Percentiles rank a stretch among this genome's conserved stretches.
Evolutionary conservation across 2,888 invertebrate genomes (phyloP).

Genomic region (Oxycera nigricornis): DNA sequence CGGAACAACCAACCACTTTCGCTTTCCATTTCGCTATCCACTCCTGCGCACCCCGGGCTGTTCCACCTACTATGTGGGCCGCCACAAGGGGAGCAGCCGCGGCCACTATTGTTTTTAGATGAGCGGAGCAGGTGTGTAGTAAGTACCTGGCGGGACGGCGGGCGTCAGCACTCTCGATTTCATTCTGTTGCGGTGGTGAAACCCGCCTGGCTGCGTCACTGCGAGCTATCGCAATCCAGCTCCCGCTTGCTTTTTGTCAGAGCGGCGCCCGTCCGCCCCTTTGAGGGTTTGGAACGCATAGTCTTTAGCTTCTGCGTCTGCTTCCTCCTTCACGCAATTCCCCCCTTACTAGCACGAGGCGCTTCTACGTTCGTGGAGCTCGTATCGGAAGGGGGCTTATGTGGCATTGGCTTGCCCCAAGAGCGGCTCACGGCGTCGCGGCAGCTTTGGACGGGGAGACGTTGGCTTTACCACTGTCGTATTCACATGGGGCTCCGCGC

Average conservation of each 20-base stretch:
- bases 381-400: too few relatives aligned
- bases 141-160: background rate
- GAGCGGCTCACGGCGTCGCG: too few relatives aligned
- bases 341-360: too few relatives aligned
- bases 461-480: background rate
- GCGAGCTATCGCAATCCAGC: constrained; percentile 17
- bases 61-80: background rate
- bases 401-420: too few relatives aligned
- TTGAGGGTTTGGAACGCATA: background rate
- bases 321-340: too few relatives aligned
- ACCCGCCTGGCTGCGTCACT: constrained; percentile 28
- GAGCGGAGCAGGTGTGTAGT: background rate
- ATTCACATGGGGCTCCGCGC: background rate
- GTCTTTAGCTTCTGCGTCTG: constrained; percentile 8
- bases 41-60: constrained; percentile 5
- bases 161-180: constrained; percentile 8
- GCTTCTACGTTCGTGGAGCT: too few relatives aligned
- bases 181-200: constrained; percentile 23
- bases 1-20: constrained; percentile 23
- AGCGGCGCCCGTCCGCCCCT: background rate
- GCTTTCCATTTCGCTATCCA: constrained; percentile 32
- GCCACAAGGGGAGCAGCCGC: background rate
- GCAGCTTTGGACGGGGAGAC: background rate
- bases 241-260: constrained; percentile 9
- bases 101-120: background rate